Base-by-base conservation (phyloP, 2,888 invertebrate species). In the Scaptomyza polygonia region DNA sequence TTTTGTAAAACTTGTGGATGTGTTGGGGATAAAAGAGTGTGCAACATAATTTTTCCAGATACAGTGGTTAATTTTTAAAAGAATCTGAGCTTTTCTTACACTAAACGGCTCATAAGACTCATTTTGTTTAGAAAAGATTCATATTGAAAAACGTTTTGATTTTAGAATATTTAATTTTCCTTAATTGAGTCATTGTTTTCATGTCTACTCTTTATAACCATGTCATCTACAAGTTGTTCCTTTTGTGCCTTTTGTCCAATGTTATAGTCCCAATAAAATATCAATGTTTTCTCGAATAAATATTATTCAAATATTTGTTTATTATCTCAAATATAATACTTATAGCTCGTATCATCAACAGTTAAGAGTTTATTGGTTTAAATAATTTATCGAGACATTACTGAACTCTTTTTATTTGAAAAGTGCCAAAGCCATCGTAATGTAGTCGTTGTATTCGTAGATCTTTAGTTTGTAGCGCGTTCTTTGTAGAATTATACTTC, bases 351-450 rank as follows among this genome's bases (percentile, higher is more conserved):
- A 30, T 29, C 30, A 40, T 56, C 27, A 47, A 43, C 27, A n/a
- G 25, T 51, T 30, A 34, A 25, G 14, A 56, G n/a, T 54, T 47
- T 47, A 29, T 61, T 36, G 45, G 40, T 67, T 67, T 65, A 40
- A 66, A 54, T 63, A 51, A 48, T 36, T 25, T 62, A 16, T 55
- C 34, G 29, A 39, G 45, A 27, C 14, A 30, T 45, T 14, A 32
- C 16, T 36, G 8, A 40, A 49, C 12, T 43, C 18, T 39, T 59
- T 67, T 51, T 58, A 29, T 14, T 9, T 14, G 9, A 44, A 56
- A 27, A 57, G 71, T 86, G 86, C 81, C 84, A 82, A 84, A 82
- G 84, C 86, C 82, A 72, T 49, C 18, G 53, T 45, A 40, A 36
- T 21, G 43, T 67, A 69, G 69, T 59, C 32, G 48, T 57, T 44